A percentile compares a stretch with the other conserved stretches of the same genome.
phyloP scores from a whole-genome alignment of 2,888 invertebrate species.

The Brachypalpus laphriformis region DNA sequence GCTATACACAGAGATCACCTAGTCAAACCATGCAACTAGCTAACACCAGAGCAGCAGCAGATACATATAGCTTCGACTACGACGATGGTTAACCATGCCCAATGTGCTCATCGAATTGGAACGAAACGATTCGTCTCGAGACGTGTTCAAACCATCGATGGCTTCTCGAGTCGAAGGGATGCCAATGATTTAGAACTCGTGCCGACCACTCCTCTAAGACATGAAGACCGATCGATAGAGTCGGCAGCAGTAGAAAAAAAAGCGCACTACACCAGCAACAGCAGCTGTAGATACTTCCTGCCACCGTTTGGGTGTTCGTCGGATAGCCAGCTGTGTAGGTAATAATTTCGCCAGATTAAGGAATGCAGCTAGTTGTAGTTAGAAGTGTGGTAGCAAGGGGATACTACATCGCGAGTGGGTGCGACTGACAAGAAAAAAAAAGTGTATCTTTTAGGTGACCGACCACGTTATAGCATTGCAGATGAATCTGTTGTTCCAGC shows the following conservation, averaged over 20 bases:
- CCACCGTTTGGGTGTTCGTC: constrained; percentile 61
- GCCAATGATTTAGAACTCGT: constrained; percentile 73
- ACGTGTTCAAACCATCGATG: constrained; percentile 56
- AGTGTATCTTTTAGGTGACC: constrained; percentile 38
- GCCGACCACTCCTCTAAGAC: constrained; percentile 72
- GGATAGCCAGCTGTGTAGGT: constrained; percentile 29
- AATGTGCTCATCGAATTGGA: constrained; percentile 80
- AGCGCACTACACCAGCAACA: constrained; percentile 4
- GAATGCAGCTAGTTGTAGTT: constrained; percentile 64
- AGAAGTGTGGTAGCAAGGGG: constrained; percentile 1
- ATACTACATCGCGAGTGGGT: constrained; percentile 60
- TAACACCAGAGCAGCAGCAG: background rate
- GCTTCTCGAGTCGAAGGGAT: constrained; percentile 60
- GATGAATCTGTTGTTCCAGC: constrained; percentile 36
- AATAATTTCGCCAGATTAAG: constrained; percentile 72
- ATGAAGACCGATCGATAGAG: constrained; percentile 59
- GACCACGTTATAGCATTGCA: constrained; percentile 41
- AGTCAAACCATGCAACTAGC: constrained; percentile 51
- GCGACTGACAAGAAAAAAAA: constrained; percentile 59
- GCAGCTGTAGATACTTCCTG: constrained; percentile 60
- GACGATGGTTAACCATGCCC: constrained; percentile 68
- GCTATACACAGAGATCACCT: constrained; percentile 47
- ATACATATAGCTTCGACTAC: background rate
- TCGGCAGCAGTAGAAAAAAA: background rate
- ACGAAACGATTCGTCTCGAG: constrained; percentile 80